A percentile compares a stretch with the other conserved stretches of the same genome.
Evolutionary conservation across 2,797 vertebrate genomes (phyloP).

Genomic region (Microctenopoma steveboyesi): DNA sequence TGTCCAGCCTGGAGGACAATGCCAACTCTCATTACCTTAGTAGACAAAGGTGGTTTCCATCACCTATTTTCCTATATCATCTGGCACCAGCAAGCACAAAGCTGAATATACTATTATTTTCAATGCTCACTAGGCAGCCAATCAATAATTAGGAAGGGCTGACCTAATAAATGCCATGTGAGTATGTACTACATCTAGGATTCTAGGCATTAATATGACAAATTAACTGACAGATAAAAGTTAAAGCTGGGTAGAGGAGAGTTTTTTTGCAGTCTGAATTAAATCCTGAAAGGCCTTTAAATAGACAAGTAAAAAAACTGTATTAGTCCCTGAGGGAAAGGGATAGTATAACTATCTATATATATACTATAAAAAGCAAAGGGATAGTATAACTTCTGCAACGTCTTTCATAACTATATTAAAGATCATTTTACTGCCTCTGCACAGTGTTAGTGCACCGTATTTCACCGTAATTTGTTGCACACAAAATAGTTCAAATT

Average conservation of each 20-base stretch:
- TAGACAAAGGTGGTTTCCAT: constrained; percentile 21
- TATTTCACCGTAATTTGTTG: neutral
- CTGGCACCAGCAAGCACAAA: constrained; percentile 20
- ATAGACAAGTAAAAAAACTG: no score
- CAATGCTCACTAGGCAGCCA: neutral
- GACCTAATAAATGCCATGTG: neutral
- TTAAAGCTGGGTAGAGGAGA: neutral
- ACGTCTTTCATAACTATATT: neutral
- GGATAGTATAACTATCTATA: no score
- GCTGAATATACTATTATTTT: constrained; percentile 1
- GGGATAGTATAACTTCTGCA: no score
- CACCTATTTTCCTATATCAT: constrained; percentile 4
- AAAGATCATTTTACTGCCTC: neutral
- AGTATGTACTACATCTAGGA: neutral
- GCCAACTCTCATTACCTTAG: no score
- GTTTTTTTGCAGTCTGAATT: neutral
- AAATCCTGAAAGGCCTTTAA: neutral
- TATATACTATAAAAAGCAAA: no score
- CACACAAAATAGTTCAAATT: constrained; percentile 24
- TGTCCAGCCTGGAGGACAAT: no score
- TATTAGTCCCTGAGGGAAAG: no score
- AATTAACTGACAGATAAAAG: neutral
- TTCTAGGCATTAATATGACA: neutral
- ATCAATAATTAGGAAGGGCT: neutral
- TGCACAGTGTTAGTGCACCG: neutral